Conservation (phyloP, 2,113 vertebrate species). For the Oncorhynchus tshawytscha region DNA sequence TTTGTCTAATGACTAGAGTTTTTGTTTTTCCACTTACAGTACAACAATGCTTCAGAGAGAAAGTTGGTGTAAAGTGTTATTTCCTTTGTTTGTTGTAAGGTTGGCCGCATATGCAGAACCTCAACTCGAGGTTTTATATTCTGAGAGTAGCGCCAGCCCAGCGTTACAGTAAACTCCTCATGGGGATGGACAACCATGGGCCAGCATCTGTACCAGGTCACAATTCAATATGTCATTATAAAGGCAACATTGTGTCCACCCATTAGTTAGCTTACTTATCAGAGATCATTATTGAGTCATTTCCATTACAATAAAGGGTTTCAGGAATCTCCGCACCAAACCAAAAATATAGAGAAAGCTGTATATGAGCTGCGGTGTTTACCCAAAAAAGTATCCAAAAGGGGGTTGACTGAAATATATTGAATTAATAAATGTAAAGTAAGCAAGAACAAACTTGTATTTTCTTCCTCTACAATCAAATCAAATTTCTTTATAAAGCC, state of each 20-base stretch:
- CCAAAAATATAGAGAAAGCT: too few species aligned
- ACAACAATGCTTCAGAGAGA: constrained; percentile 64
- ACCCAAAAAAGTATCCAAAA: too few species aligned
- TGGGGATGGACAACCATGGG: constrained; percentile 52
- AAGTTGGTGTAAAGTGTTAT: constrained; percentile 76
- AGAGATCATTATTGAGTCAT: background rate
- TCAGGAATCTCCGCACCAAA: too few species aligned
- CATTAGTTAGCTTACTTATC: background rate
- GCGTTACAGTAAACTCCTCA: background rate
- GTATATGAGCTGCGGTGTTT: too few species aligned
- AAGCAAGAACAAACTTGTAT: background rate
- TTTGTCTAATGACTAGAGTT: constrained; percentile 89
- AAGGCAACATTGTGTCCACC: too few species aligned
- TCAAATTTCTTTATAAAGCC: too few species aligned
- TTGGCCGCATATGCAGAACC: constrained; percentile 56
- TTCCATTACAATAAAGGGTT: too few species aligned
- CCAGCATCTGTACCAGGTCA: background rate
- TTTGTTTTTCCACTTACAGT: constrained; percentile 66
- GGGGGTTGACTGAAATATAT: background rate
- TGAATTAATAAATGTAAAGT: background rate
- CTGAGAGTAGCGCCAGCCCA: constrained; percentile 29
- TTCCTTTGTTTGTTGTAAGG: constrained; percentile 80
- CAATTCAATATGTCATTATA: too few species aligned
- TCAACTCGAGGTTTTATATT: constrained; percentile 49
- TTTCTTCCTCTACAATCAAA: too few species aligned